Evolutionary conservation across 2,888 invertebrate genomes (phyloP), one percentile per base, ranked within the genome.

Genomic region (Belgica antarctica): DNA sequence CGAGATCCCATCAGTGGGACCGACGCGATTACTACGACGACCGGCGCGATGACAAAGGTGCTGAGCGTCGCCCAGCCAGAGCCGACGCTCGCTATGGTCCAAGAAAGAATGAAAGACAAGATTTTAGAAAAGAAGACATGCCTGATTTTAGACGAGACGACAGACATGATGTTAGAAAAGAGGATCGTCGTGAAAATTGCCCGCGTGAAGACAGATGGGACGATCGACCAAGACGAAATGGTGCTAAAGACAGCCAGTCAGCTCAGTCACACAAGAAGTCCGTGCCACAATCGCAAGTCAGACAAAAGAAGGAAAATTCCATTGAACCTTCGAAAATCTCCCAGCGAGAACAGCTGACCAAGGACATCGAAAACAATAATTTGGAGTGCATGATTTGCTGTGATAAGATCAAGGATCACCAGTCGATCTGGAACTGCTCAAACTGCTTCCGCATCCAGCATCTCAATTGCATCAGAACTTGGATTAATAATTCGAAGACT

Each of bases 301-400:
- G 25, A 46, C 5, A 12, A 12, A 46, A 61, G 22, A 59, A 61
- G 28, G 15, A 22, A 8, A 2, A 24, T 17, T 52, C 31, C 15
- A 27, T 17, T 22, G 25, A 61, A 41, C 15, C 41, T 2, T 41
- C 59, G 27, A 62, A 36, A 72, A 84, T 88, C 74, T 89, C 88
- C n/a, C 92, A 93, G 78, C 83, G 91, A 62, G 94, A 94, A 76
- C 85, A 90, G 68, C 83, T 97, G 19, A 89, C 87, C 12, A 89
- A 94, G 61, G 92, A 94, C 79, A 82, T 98, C 63, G 87, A 88
- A 73, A 86, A 86, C 71, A 90, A 92, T 0, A 85, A 86, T 0
- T 83, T 96, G 71, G 98, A 98, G 79, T 98, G 98, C 78, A 85
- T 96, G 75, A 94, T 98, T 15, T 98, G 98, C 78, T 96, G 93